Evolutionary conservation across 1,140 invertebrate species (phyloP), one percentile per base, ranked within the genome.

Genomic region (Bemisia tabaci): DNA sequence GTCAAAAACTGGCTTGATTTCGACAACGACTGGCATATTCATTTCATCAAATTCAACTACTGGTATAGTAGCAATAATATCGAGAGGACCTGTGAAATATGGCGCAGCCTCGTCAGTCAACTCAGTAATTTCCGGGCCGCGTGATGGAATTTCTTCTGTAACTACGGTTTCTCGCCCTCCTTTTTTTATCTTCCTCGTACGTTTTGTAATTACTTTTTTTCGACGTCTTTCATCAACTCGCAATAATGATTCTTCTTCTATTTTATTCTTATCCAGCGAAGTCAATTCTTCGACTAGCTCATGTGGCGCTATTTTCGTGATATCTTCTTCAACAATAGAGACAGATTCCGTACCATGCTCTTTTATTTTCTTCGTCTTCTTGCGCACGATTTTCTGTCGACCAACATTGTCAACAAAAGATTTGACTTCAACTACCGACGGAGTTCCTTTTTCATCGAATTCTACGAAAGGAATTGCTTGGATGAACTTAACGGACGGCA

Each of bases 131-230:
- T 5, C 17, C 33, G 33, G 33, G 5, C 33, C 33, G 5, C 17
- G 5, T 17, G 17, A 9, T 48, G 33, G 62, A 25, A 58, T 61
- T 59, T 70, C 68, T 1, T 62, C 27, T 22, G 33, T 26, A 59
- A 62, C 22, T 11, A 26, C 12, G 12, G 25, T 58, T 64, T 67
- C 65, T 68, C 64, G 27, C 2, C 27, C 63, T 21, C 48, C 39
- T 39, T 25, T 26, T 27, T 39, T 39, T n/a, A 21, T 39, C 23
- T 65, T 26, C 27, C 48, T 65, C 12, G 27, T 65, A 39, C 48
- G 27, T 39, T 65, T 65, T 39, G n/a, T 65, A 2, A 21, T 22
- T 39, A 48, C 26, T 11, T 12, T 27, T 27, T 9, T 65, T n/a
- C 23, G n/a, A 12, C 63, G 26, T n/a, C 1, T 65, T 21, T 65